Evolutionary conservation across 2,113 vertebrate genomes (phyloP).

Genomic region (Atherinomorus stipes): DNA sequence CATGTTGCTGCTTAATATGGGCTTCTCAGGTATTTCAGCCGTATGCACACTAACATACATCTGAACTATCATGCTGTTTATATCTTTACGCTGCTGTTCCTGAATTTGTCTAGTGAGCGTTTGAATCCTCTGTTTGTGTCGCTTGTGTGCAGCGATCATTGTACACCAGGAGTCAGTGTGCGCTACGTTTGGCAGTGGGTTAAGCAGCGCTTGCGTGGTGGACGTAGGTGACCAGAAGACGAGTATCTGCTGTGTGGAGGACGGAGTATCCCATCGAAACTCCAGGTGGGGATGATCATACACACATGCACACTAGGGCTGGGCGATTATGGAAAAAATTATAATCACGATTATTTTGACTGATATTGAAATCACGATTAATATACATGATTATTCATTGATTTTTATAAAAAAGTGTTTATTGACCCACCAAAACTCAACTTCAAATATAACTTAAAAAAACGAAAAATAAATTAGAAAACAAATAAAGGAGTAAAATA

Average conservation of each 20-base stretch:
- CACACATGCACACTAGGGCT: too few species aligned
- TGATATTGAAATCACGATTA: too few species aligned
- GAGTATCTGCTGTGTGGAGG: conserved; percentile 96
- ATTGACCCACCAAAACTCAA: too few species aligned
- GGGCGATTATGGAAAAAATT: too few species aligned
- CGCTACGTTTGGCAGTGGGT: conserved; percentile 94
- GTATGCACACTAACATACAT: background rate
- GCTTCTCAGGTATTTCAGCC: conserved; percentile 92
- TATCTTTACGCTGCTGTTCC: background rate
- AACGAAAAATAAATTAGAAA: too few species aligned
- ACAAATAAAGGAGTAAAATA: too few species aligned
- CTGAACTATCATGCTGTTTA: background rate
- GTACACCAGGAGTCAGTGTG: conserved; percentile 98
- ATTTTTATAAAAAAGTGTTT: too few species aligned
- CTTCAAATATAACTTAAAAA: too few species aligned
- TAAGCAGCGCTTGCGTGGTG: conserved; percentile 95
- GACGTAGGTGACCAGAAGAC: conserved; percentile 98
- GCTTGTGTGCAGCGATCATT: conserved; percentile 86
- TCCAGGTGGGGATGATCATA: conserved; percentile 84
- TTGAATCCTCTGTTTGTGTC: background rate
- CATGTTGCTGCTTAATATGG: conserved; percentile 95
- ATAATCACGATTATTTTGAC: too few species aligned
- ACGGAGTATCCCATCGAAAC: conserved; percentile 96
- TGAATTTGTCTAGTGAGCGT: too few species aligned
- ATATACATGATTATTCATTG: too few species aligned